Percentiles rank a stretch among this genome's conserved stretches.
These are phyloP conservation scores for Mystacornis crossleyi DNA, from an alignment of 2,113 vertebrate genomes.

Conservation along the genomic window DNA sequence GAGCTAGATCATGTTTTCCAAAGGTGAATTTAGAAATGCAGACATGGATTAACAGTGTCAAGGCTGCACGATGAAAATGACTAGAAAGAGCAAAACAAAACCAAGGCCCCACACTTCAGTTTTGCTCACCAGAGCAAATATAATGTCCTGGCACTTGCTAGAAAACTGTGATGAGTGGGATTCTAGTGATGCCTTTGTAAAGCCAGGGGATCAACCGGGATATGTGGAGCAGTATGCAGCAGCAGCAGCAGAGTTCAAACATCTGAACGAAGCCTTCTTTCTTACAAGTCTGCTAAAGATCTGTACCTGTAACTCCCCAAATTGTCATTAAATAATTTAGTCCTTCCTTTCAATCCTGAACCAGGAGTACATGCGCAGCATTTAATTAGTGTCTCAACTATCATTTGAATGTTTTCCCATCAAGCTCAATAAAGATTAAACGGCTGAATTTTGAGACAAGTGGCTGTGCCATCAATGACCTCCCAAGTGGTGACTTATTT, in stretches of 20 bases:
- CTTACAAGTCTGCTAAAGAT: not conserved
- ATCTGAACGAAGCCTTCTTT: not conserved
- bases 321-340: not conserved
- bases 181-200: not conserved
- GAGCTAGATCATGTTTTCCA: not conserved
- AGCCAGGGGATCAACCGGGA: not conserved
- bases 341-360: conserved; percentile 31
- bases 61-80: fast-evolving
- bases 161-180: not conserved
- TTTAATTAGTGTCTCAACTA: conserved; percentile 73
- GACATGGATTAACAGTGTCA: not conserved
- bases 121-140: not conserved
- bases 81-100: not conserved
- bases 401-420: conserved; percentile 72
- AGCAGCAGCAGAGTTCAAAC: not conserved
- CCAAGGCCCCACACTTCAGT: not conserved
- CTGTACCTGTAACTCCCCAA: not conserved
- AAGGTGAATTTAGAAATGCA: not conserved
- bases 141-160: not conserved
- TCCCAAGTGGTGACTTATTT: conserved; percentile 56
- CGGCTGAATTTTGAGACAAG: conserved; percentile 66
- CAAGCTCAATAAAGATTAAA: conserved; percentile 70
- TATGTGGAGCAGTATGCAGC: not conserved
- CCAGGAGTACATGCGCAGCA: not conserved
- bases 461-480: conserved; percentile 38